Percentiles rank a stretch among this genome's conserved stretches.
Evolutionary conservation across 2,797 vertebrate species (phyloP).

Genomic region (Rhabdomys pumilio): DNA sequence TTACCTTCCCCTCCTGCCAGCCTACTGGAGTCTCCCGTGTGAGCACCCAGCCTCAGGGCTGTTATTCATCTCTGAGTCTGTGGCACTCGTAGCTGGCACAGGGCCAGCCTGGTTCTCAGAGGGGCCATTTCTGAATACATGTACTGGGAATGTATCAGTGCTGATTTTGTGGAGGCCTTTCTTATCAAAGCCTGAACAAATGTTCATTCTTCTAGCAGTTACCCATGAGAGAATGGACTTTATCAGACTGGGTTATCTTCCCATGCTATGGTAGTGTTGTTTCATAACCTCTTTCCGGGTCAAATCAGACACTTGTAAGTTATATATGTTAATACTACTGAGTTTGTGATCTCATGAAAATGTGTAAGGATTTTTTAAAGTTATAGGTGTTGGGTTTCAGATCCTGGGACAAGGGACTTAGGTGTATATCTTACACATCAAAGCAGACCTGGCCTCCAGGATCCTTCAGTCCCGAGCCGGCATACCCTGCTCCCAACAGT

Average conservation of each 20-base stretch:
- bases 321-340: neutral
- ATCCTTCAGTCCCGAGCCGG: neutral
- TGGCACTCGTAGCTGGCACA: neutral
- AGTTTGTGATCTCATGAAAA: neutral
- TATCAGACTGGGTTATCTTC: slow-evolving; percentile 22
- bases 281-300: neutral
- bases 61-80: neutral
- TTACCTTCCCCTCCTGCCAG: neutral
- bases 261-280: neutral
- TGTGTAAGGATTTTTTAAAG: neutral
- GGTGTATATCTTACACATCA: neutral
- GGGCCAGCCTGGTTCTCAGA: neutral
- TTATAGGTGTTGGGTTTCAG: neutral
- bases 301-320: neutral
- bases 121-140: neutral
- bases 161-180: neutral
- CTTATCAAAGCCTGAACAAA: neutral
- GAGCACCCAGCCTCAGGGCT: neutral
- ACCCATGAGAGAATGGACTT: neutral
- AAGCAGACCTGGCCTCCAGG: neutral
- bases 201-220: neutral
- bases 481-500: neutral
- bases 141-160: neutral
- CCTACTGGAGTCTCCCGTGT: no score
- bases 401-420: neutral